Base-by-base conservation (phyloP, 2,888 invertebrate genomes). In the Meteorus cinctellus region DNA sequence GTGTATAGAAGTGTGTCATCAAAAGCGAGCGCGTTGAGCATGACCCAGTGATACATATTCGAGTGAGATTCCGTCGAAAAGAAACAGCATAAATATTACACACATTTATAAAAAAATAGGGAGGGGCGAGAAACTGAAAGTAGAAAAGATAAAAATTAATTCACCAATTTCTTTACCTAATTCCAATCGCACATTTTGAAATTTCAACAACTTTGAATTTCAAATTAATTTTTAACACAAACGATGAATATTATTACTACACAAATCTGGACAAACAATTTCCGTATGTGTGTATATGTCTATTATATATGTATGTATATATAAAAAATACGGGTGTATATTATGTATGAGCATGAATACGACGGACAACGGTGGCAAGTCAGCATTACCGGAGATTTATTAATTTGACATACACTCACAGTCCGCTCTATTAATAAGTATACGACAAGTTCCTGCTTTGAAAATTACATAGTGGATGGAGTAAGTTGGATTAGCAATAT, bases 21-120 rank as follows among this genome's bases (percentile, higher is more conserved):
- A 82, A 84, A 86, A 83, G 83, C 80, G 86, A 85, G 29, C 24
- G 78, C 81, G 81, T 81, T 79, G 55, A 24, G 19, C 10, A 81
- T 87, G 87, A 88, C 88, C 88, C 82, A 87, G 81, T 88, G 85
- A 85, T 86, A 87, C 83, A 84, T 86, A 86, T 88, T 83, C 83
- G 74, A 76, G 24, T 78, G 63, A 48, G 59, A 70, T 74, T 72
- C 60, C 19, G 10, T 72, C 48, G 27, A 19, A 27, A 34, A 72
- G 19, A 63, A 65, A 63, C 36, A 63, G 14, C 60, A 24, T 24
- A 65, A 55, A 77, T 63, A 69, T 59, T 65, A 67, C 51, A 55
- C 10, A n/a, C 34, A 36, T 19, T 19, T 36, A 19, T 34, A 65
- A 5, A 41, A 36, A 36, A 65, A 65, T 10, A 36, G 8, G n/a